These are phyloP conservation scores for Megathymus violae DNA, from an alignment of 1,140 invertebrate species.

Conservation along the genomic window DNA sequence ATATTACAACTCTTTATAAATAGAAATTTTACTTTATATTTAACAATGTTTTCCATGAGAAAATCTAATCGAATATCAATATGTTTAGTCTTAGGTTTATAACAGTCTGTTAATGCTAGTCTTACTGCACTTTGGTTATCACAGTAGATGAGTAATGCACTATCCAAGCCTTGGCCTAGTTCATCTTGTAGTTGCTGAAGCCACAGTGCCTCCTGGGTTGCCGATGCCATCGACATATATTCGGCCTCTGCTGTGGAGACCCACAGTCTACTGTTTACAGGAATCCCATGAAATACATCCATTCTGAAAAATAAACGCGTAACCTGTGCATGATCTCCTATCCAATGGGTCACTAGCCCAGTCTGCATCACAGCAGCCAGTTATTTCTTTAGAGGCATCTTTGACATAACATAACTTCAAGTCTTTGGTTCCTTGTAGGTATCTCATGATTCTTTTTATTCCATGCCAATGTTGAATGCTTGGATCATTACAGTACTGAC, in stretches of 20 bases:
- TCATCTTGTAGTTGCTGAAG: constrained; percentile 38
- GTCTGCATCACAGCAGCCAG: constrained; percentile 54
- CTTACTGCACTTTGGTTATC: constrained; percentile 48
- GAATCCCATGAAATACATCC: constrained; percentile 40
- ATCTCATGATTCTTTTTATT: constrained; percentile 46
- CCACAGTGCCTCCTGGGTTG: constrained; percentile 44
- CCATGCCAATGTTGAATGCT: constrained; percentile 46
- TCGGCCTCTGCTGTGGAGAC: constrained; percentile 47
- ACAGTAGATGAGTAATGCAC: constrained; percentile 22
- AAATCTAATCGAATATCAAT: constrained; percentile 53
- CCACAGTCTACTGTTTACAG: constrained; percentile 39
- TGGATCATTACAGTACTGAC: constrained; percentile 44
- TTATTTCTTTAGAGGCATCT: constrained; percentile 37
- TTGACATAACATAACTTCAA: constrained; percentile 40
- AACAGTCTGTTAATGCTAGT: constrained; percentile 41
- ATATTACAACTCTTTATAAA: constrained; percentile 42
- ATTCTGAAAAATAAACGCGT: constrained; percentile 48
- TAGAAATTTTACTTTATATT: constrained; percentile 43
- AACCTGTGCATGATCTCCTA: constrained; percentile 54
- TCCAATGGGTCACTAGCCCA: constrained; percentile 42
- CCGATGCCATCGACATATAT: constrained; percentile 50
- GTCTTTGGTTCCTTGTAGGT: constrained; percentile 41
- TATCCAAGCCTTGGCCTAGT: constrained; percentile 19
- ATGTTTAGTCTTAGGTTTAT: constrained; percentile 50
- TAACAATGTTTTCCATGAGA: constrained; percentile 45